Base-by-base conservation (phyloP, 2,797 vertebrate species). In the Acanthopagrus latus region DNA sequence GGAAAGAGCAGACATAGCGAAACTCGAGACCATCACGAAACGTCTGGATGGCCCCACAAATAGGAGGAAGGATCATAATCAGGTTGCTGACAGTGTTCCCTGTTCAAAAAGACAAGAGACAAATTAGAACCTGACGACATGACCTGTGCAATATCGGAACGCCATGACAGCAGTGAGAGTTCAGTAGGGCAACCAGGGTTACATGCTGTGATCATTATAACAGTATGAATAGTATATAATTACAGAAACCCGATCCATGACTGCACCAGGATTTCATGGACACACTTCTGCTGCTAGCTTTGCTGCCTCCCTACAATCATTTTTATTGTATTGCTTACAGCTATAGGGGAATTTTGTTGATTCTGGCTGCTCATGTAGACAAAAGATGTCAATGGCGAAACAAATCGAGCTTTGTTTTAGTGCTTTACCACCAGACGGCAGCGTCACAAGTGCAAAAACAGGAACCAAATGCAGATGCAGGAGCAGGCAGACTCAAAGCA, bases 1-100 rank as follows among this genome's bases (percentile, higher is more conserved):
- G 93, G 91, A 97, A 99, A 7, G 98, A 97, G 89, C 95, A 97
- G 88, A 96, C 87, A 74, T 99, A 99, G 8, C 98, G 96, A 70
- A 96, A 95, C 92, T 99, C 98, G 25, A 98, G 96, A 88, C 97
- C 96, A n/a, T 97, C 96, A 82, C 91, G 96, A 82, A 93, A 92
- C 7, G 96, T 97, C 91, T 97, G 97, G 81, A 98, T 91, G 77
- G 97, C 97, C 83, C 97, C 98, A 74, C 94, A 98, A 76, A 99
- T 92, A 57, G 98, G 98, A 94, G 98, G 98, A 86, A 99, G 93
- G 90, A 99, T 99, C 97, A 99, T 99, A 87, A 99, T 98, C 95
- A 99, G 95, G 94, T 99, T 99, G 94, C 98, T 99, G 92, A 99
- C 96, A 21, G 98, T 99, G 94, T 99, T 99, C 98, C 98, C 98